Base-by-base conservation (phyloP, 1,140 invertebrate species). In the Thaumetopoea pityocampa region DNA sequence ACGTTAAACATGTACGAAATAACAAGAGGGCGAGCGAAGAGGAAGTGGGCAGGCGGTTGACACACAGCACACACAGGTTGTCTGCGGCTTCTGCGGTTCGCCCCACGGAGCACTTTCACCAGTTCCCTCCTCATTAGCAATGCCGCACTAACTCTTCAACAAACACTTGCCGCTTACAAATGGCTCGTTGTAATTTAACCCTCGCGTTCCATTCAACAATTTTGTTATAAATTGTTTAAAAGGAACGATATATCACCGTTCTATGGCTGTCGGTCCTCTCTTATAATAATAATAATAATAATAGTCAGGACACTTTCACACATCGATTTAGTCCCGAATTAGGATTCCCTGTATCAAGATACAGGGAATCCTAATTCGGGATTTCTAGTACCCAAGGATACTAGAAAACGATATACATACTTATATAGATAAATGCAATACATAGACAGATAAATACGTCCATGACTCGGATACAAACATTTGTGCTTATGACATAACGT, bases 121-220 rank as follows among this genome's bases (percentile, higher is more conserved):
- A 42, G 65, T 71, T 62, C 63, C 47, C 53, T 49, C 42, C 72
- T 77, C 72, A 77, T 77, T 77, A 77, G 66, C 47, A 47, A 69
- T 67, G 67, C 69, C 66, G 47, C 50, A 57, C 60, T 55, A 51
- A 56, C 67, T 63, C 67, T 63, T 72, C 62, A 47, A 59, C 48
- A 70, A 72, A 73, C 72, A 77, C 69, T 71, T 52, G 55, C 48
- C 65, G 72, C 63, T 41, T 73, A 73, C 69, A 69, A 71, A 77
- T 73, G 63, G 54, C 53, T 48, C 43, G 53, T 53, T 52, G 64
- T 57, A 48, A 56, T 51, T 41, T 14, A 40, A 37, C 30, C 43
- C 51, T 37, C 51, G 18, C 53, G 32, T 59, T 42, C 41, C 5
- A 22, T 47, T 33, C 41, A 54, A 60, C 54, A 49, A 52, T 48